Percentiles rank a stretch among this genome's conserved stretches.
Evolutionary conservation across 2,797 vertebrate genomes (phyloP).

Genomic region (Sylvia borin): DNA sequence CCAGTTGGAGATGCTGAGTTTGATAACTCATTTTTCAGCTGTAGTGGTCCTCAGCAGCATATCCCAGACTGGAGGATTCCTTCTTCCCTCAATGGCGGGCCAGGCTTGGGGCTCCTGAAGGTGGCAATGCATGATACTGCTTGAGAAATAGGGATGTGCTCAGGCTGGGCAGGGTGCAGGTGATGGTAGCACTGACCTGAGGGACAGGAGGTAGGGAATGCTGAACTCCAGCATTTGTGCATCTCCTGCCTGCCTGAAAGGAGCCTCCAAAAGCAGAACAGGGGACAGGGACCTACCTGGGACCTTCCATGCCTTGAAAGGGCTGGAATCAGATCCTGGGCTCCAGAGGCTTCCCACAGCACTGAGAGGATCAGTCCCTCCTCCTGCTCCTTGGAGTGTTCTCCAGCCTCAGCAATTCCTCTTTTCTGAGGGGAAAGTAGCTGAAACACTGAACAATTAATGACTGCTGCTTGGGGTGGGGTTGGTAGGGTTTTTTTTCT

Average conservation of each 20-base stretch:
- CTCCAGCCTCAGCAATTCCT: background rate
- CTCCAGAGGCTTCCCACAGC: background rate
- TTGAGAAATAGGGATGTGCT: rapidly evolving
- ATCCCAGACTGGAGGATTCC: background rate
- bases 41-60: background rate
- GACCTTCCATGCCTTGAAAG: background rate
- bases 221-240: background rate
- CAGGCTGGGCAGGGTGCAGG: background rate
- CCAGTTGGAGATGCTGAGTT: background rate
- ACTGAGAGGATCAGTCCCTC: background rate
- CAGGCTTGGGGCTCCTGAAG: background rate
- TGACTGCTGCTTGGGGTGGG: background rate
- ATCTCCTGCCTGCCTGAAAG: background rate
- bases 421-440: background rate
- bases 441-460: background rate
- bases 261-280: background rate
- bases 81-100: background rate
- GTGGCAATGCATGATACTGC: background rate
- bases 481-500: too few species aligned
- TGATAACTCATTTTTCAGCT: background rate
- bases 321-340: background rate
- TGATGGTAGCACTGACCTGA: background rate
- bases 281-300: background rate
- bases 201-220: background rate
- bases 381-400: background rate